phyloP scores from a whole-genome alignment of 1,140 invertebrate species.

The Hyles euphorbiae region DNA sequence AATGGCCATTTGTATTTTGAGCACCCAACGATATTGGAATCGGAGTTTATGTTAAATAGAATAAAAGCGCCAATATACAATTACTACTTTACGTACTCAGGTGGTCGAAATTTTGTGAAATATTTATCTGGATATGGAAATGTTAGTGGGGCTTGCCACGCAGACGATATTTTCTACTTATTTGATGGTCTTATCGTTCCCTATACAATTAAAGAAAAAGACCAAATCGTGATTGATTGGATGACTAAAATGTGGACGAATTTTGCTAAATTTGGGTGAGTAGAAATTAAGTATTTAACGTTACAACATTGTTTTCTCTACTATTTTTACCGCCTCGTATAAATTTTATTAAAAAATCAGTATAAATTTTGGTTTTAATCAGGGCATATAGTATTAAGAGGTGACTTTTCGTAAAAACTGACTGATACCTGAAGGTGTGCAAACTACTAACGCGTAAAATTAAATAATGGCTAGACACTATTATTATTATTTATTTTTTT shows the following conservation, averaged over 20 bases:
- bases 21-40: slow-evolving; percentile 12
- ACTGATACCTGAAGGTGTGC: too few relatives aligned
- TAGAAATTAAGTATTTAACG: background rate
- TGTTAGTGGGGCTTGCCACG: slow-evolving; percentile 15
- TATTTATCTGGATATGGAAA: slow-evolving; percentile 1
- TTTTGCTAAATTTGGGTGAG: slow-evolving; percentile 22
- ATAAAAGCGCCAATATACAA: slow-evolving; percentile 5
- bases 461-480: too few relatives aligned
- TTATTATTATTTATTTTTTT: too few relatives aligned
- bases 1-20: slow-evolving; percentile 9
- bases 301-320: background rate
- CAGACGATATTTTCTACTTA: slow-evolving; percentile 16
- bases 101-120: slow-evolving; percentile 11
- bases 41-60: slow-evolving; percentile 4
- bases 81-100: slow-evolving; percentile 14
- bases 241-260: slow-evolving; percentile 18
- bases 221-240: slow-evolving; percentile 14
- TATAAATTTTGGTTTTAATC: too few relatives aligned
- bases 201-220: slow-evolving; percentile 8
- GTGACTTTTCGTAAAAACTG: too few relatives aligned
- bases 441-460: too few relatives aligned
- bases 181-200: slow-evolving; percentile 6
- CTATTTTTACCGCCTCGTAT: too few relatives aligned
- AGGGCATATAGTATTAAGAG: too few relatives aligned
- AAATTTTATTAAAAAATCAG: too few relatives aligned